phyloP scores from a whole-genome alignment of 1,140 invertebrate species.

The Neodiprion virginianus region DNA sequence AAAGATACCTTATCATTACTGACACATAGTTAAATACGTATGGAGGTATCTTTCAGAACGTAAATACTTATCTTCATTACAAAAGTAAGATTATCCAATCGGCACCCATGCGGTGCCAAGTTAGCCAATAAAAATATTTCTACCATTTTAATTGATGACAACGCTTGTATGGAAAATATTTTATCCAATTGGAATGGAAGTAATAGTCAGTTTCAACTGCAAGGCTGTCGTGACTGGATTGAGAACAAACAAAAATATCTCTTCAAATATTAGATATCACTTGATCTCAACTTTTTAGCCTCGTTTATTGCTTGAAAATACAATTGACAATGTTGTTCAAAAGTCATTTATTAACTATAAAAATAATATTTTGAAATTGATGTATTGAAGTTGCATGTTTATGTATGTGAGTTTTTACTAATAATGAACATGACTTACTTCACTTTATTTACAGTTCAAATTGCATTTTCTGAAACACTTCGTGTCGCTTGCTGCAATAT shows the following conservation, averaged over 20 bases:
- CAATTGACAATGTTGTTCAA: not conserved
- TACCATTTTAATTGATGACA: not conserved
- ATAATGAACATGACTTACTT: not conserved
- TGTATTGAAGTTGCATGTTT: too few relatives aligned
- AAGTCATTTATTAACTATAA: too few relatives aligned
- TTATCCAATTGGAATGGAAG: not conserved
- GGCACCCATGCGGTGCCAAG: not conserved
- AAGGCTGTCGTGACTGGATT: not conserved
- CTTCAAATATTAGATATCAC: not conserved
- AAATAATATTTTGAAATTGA: too few relatives aligned
- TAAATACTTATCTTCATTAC: not conserved
- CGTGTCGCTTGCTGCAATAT: too few relatives aligned
- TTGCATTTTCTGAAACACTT: not conserved
- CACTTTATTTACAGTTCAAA: slow-evolving; percentile 1
- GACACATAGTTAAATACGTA: not conserved
- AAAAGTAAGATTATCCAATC: not conserved
- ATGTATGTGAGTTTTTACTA: too few relatives aligned
- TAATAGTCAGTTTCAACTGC: not conserved
- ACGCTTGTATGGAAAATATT: not conserved
- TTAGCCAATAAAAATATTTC: not conserved
- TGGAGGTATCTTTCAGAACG: not conserved
- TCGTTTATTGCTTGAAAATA: not conserved
- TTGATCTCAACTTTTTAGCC: not conserved
- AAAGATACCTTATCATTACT: not conserved
- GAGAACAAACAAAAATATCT: not conserved